phyloP scores from a whole-genome alignment of 1,140 invertebrate genomes.

The Drosophila pandora region DNA sequence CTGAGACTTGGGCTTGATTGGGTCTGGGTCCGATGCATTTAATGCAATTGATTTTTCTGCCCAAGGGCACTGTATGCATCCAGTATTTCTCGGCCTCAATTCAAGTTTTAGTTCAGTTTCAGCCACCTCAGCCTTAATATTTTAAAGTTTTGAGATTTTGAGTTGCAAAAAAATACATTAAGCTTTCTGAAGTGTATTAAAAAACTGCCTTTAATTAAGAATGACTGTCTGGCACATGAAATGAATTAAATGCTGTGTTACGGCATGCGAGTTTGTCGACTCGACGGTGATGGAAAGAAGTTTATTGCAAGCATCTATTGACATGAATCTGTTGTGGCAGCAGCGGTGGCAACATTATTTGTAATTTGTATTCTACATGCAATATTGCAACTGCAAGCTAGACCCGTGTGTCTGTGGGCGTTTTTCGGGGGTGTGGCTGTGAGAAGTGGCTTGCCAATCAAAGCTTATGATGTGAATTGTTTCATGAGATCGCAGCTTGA shows the following conservation, averaged over 20 bases:
- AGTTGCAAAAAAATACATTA: background rate
- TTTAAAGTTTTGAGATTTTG: conserved; percentile 1
- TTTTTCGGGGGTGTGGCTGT: conserved; percentile 37
- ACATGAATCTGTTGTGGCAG: conserved; percentile 20
- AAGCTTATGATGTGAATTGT: conserved; percentile 5
- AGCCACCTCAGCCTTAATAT: background rate
- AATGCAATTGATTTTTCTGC: conserved; percentile 77
- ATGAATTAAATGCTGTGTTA: background rate
- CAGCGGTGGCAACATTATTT: conserved; percentile 34
- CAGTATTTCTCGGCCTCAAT: conserved; percentile 10
- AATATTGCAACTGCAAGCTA: conserved; percentile 29
- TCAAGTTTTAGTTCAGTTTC: conserved; percentile 6
- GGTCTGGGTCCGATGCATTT: conserved; percentile 60
- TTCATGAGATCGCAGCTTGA: conserved; percentile 30
- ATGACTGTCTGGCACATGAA: background rate
- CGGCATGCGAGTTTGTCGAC: background rate
- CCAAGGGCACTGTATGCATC: conserved; percentile 68
- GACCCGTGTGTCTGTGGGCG: conserved; percentile 25
- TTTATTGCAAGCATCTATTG: conserved; percentile 1
- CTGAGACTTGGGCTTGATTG: conserved; percentile 14
- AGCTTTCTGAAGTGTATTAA: background rate
- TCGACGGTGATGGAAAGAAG: conserved; percentile 2
- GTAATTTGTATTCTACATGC: conserved; percentile 63
- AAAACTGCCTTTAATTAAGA: conserved; percentile 5
- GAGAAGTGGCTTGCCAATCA: conserved; percentile 28